Conservation (phyloP, 2,113 vertebrate genomes). For the Brachypodius melanocephalos region DNA sequence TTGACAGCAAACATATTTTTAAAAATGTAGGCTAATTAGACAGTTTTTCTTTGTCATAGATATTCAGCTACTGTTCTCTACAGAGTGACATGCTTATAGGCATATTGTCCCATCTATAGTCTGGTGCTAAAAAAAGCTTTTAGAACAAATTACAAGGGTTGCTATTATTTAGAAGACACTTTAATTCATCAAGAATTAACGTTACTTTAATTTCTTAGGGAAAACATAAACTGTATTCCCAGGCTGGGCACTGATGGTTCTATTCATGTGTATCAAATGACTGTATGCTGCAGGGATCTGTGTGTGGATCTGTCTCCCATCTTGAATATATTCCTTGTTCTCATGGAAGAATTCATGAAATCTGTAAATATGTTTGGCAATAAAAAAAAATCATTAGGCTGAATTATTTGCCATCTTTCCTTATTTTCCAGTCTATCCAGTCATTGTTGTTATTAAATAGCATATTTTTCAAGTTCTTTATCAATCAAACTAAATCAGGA, state of each 20-base stretch:
- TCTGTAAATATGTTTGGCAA: not conserved
- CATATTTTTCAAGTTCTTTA: not conserved
- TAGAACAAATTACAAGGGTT: constrained; percentile 20
- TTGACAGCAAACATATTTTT: constrained; percentile 58
- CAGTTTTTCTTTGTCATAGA: constrained; percentile 38
- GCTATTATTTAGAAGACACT: not conserved
- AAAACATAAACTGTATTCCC: not conserved
- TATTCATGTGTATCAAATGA: not conserved
- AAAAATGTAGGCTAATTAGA: constrained; percentile 55
- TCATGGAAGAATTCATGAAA: not conserved
- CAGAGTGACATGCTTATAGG: not conserved
- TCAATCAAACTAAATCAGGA: not conserved
- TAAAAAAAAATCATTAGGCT: fast-evolving
- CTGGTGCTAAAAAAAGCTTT: not conserved
- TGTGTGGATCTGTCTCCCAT: not conserved
- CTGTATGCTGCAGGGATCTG: not conserved
- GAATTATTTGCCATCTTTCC: not conserved
- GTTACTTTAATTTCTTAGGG: constrained; percentile 1
- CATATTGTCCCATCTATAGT: not conserved
- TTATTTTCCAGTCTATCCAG: not conserved
- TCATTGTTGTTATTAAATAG: not conserved
- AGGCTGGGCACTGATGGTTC: not conserved
- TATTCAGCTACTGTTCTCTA: constrained; percentile 32
- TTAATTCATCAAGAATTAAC: not conserved
- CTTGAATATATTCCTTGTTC: not conserved